These are phyloP conservation scores for Protosalanx chinensis DNA, from an alignment of 2,797 vertebrate genomes.

Conservation along the genomic window DNA sequence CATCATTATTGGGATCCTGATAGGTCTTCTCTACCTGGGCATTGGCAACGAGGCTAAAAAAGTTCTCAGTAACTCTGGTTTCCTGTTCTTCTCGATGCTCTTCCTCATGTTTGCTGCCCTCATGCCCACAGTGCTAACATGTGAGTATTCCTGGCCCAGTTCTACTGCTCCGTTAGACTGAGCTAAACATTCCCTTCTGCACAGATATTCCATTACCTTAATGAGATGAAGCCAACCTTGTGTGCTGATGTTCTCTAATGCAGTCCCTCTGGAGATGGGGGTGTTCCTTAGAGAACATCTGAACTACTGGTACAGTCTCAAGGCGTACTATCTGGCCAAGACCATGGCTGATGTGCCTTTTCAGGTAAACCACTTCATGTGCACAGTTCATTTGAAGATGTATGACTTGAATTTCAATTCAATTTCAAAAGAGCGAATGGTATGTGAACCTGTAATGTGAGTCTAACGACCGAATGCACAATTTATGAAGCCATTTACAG, in stretches of 20 bases:
- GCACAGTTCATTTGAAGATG: background rate
- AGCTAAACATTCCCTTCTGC: too few species aligned
- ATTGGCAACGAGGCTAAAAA: conserved; percentile 96
- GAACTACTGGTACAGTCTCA: conserved; percentile 99
- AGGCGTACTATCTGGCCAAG: conserved; percentile 96
- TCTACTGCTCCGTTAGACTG: background rate
- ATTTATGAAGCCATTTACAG: background rate
- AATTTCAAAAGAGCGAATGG: too few species aligned
- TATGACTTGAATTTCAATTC: background rate
- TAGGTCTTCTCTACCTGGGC: conserved; percentile 94
- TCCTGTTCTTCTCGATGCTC: conserved; percentile 99
- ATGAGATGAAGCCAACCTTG: background rate
- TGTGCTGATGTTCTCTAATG: background rate
- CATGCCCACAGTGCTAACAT: conserved; percentile 97
- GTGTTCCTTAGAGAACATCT: conserved; percentile 94
- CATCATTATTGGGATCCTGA: conserved; percentile 88
- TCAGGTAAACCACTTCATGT: conserved; percentile 78
- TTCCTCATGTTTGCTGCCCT: conserved; percentile 98
- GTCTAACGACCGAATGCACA: too few species aligned
- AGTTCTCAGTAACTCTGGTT: conserved; percentile 98
- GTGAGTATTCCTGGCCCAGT: conserved; percentile 72
- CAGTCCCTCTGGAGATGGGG: conserved; percentile 96
- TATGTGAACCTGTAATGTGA: too few species aligned
- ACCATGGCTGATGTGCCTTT: conserved; percentile 96
- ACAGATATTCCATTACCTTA: background rate